Percentiles rank a stretch among this genome's conserved stretches.
Conservation (phyloP, 2,888 invertebrate species). For the Baccha elongata region DNA sequence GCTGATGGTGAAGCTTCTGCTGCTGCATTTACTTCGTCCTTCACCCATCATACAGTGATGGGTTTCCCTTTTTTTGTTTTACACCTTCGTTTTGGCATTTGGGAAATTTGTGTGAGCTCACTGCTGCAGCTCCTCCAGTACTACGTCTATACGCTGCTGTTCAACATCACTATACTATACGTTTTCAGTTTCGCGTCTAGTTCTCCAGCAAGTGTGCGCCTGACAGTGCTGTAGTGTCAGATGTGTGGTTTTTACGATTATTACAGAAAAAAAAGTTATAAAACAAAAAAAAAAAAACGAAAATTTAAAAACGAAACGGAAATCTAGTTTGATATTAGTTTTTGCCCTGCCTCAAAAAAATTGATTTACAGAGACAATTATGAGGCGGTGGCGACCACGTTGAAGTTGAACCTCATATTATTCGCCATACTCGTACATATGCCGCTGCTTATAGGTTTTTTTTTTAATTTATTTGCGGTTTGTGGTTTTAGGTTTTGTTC, state of each 20-base stretch:
- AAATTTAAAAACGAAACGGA: slow-evolving; percentile 44
- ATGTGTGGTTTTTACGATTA: slow-evolving; percentile 71
- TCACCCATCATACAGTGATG: slow-evolving; percentile 30
- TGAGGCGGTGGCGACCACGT: slow-evolving; percentile 27
- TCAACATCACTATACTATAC: slow-evolving; percentile 39
- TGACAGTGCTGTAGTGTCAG: slow-evolving; percentile 65
- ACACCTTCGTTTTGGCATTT: slow-evolving; percentile 71
- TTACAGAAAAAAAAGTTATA: slow-evolving; percentile 60
- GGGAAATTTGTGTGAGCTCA: slow-evolving; percentile 65
- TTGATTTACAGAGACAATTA: slow-evolving; percentile 73
- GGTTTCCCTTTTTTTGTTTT: slow-evolving; percentile 62
- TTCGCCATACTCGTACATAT: slow-evolving; percentile 40
- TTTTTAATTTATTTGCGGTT: slow-evolving; percentile 17
- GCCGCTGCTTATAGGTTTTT: slow-evolving; percentile 33
- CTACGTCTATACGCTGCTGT: slow-evolving; percentile 49
- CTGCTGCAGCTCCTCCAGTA: slow-evolving; percentile 32
- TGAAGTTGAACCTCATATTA: slow-evolving; percentile 34
- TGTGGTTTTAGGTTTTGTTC: slow-evolving; percentile 15
- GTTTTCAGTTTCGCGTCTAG: slow-evolving; percentile 26
- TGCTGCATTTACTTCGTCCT: slow-evolving; percentile 34
- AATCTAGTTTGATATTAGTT: slow-evolving; percentile 72
- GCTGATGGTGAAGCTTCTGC: slow-evolving; percentile 41
- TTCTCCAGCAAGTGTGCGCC: slow-evolving; percentile 61
- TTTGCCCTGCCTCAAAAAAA: slow-evolving; percentile 62
- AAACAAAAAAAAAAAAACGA: slow-evolving; percentile 34